phyloP scores from a whole-genome alignment of 2,113 vertebrate genomes.

The Trichechus manatus region DNA sequence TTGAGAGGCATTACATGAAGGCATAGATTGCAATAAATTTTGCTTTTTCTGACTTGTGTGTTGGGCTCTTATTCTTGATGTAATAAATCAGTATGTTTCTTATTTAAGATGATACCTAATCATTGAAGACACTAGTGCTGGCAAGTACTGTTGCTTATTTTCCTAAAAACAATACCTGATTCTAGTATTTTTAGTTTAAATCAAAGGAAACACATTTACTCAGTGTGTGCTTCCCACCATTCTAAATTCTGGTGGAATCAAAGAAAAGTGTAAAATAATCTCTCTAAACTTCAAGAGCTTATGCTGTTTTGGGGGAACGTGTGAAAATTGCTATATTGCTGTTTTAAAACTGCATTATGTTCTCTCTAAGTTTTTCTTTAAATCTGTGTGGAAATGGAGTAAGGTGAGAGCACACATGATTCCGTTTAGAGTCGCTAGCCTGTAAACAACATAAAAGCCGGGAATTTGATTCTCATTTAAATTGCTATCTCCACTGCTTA shows the following conservation, averaged over 20 bases:
- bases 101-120: conserved; percentile 53
- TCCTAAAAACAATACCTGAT: conserved; percentile 36
- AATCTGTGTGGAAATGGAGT: background rate
- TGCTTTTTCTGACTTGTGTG: conserved; percentile 38
- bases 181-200: conserved; percentile 63
- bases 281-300: conserved; percentile 1
- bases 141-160: conserved; percentile 28
- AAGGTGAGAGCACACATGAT: background rate
- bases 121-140: background rate
- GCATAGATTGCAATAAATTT: conserved; percentile 26
- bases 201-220: background rate
- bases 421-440: background rate
- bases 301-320: background rate
- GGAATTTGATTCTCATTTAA: conserved; percentile 23
- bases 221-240: background rate
- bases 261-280: conserved; percentile 52
- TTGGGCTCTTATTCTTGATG: background rate
- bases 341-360: conserved; percentile 52
- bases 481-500: background rate
- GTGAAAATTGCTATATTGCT: conserved; percentile 30
- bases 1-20: conserved; percentile 54
- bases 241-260: conserved; percentile 37
- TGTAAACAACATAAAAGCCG: background rate
- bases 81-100: conserved; percentile 64
- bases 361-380: background rate